phyloP scores from a whole-genome alignment of 2,888 invertebrate species.

The Ectemnius lituratus region DNA sequence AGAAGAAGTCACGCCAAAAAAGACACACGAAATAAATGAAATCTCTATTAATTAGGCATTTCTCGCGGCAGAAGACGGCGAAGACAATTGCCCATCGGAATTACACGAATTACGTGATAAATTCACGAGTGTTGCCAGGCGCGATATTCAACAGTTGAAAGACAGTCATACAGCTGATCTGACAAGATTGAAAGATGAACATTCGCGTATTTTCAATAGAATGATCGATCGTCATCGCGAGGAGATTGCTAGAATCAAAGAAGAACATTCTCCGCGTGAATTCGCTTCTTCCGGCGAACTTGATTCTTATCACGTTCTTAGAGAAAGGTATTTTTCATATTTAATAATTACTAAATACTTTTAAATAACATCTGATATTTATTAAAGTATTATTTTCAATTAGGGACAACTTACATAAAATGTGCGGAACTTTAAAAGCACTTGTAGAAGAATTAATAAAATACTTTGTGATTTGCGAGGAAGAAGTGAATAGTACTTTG shows the following conservation, averaged over 20 bases:
- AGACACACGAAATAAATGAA: no score
- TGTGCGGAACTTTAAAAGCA: conserved; percentile 83
- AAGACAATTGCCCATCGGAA: conserved; percentile 87
- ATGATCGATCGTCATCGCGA: conserved; percentile 65
- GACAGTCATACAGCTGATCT: conserved; percentile 83
- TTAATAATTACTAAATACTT: neutral
- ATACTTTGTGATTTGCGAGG: conserved; percentile 87
- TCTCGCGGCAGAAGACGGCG: conserved; percentile 84
- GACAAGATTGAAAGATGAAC: conserved; percentile 66
- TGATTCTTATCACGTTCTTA: conserved; percentile 74
- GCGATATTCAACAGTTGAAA: conserved; percentile 81
- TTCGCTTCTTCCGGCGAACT: neutral
- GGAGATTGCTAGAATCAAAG: conserved; percentile 60
- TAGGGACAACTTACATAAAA: conserved; percentile 84
- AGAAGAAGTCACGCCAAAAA: no score
- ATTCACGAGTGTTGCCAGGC: conserved; percentile 84
- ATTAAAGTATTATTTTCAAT: neutral
- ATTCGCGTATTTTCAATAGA: conserved; percentile 56
- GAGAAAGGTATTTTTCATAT: conserved; percentile 80
- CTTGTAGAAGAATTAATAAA: conserved; percentile 85
- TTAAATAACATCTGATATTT: neutral
- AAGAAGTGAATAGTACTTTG: conserved; percentile 87
- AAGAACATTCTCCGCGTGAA: conserved; percentile 19
- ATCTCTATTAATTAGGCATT: no score
- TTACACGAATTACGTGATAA: conserved; percentile 85